Evolutionary conservation across 1,140 invertebrate genomes (phyloP).

Genomic region (Caenorhabditis briggsae): DNA sequence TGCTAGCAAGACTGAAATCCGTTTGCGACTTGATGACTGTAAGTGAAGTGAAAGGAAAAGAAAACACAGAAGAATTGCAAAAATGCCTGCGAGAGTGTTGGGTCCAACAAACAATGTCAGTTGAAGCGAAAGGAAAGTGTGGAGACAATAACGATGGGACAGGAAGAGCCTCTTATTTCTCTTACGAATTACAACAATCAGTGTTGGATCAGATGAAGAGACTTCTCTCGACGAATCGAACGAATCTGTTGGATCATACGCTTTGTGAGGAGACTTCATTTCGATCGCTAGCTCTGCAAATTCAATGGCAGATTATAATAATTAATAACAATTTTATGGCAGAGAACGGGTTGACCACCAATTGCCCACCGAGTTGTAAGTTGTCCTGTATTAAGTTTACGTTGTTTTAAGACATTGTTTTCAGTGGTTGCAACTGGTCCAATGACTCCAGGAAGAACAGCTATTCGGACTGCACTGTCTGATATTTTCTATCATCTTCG

Average conservation of each 20-base stretch:
- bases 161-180: constrained; percentile 25
- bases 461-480: constrained; percentile 47
- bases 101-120: constrained; percentile 34
- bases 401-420: too few species aligned
- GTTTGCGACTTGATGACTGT: constrained; percentile 53
- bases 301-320: constrained; percentile 62
- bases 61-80: constrained; percentile 48
- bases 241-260: constrained; percentile 50
- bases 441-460: constrained; percentile 17
- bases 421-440: constrained; percentile 48
- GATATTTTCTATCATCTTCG: constrained; percentile 64
- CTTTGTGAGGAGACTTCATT: constrained; percentile 47
- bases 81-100: constrained; percentile 60
- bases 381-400: too few species aligned
- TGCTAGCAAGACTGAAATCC: constrained; percentile 31
- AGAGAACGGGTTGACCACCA: constrained; percentile 40
- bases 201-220: constrained; percentile 60
- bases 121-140: constrained; percentile 53
- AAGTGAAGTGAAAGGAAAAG: constrained; percentile 52
- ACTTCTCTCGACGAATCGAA: constrained; percentile 36
- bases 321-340: constrained; percentile 62
- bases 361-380: constrained; percentile 57
- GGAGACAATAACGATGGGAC: constrained; percentile 58
- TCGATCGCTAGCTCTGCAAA: constrained; percentile 58
- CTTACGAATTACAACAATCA: constrained; percentile 1